Percentiles rank a stretch among this genome's conserved stretches.
Evolutionary conservation across 2,797 vertebrate species (phyloP).

Genomic region (Australoheros facetus): DNA sequence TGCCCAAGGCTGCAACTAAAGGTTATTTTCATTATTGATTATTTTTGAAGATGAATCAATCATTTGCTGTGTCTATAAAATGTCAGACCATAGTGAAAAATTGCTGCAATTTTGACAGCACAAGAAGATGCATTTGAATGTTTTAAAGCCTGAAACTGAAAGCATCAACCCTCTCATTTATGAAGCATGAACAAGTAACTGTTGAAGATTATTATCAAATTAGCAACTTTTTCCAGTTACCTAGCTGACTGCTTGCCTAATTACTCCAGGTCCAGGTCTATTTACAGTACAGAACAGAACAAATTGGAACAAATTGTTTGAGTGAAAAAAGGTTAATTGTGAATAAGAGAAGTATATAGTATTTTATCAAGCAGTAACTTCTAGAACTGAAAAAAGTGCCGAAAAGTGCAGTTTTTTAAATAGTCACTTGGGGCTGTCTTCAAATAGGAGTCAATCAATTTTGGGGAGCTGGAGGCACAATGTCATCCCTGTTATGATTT

Average conservation of each 20-base stretch:
- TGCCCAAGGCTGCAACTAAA: neutral
- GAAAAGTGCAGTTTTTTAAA: neutral
- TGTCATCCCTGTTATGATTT: neutral
- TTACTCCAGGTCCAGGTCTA: neutral
- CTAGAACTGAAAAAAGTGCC: neutral
- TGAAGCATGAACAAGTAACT: neutral
- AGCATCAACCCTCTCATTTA: neutral
- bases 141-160: too few relatives aligned
- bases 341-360: neutral
- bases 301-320: neutral
- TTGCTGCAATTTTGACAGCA: too few relatives aligned
- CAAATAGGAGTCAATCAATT: neutral
- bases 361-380: neutral
- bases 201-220: neutral
- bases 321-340: too few relatives aligned
- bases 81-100: neutral
- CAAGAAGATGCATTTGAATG: too few relatives aligned
- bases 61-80: neutral
- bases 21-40: neutral
- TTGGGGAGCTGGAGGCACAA: neutral
- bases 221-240: neutral
- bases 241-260: neutral
- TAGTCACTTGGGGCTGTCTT: neutral
- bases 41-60: neutral
- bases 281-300: neutral